Evolutionary conservation across 2,797 vertebrate genomes (phyloP).

Genomic region (Uromys caudimaculatus): DNA sequence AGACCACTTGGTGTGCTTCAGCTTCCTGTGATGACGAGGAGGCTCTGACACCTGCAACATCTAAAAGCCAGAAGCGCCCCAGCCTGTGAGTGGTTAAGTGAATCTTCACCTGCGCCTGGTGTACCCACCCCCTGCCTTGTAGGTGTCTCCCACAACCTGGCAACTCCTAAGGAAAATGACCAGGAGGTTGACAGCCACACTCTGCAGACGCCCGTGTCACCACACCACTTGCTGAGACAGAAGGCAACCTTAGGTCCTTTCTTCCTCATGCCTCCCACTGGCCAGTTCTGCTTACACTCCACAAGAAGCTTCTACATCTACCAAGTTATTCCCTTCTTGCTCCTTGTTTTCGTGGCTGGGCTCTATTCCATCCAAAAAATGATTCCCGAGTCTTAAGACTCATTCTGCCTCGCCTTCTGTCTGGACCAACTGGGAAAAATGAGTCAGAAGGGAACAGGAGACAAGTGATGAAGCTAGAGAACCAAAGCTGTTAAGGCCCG

Average conservation of each 20-base stretch:
- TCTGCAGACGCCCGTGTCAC: not conserved
- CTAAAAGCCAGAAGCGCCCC: not conserved
- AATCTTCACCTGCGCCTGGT: not conserved
- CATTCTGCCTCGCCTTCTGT: conserved; percentile 3
- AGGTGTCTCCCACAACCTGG: not conserved
- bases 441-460: not conserved
- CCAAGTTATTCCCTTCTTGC: not conserved
- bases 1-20: not conserved
- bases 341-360: not conserved
- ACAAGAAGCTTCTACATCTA: not conserved
- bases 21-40: not conserved
- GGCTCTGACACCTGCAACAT: not conserved
- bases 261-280: not conserved
- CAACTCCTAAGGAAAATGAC: not conserved
- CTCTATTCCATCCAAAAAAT: not conserved
- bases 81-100: not conserved
- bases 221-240: not conserved
- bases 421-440: not conserved
- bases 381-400: conserved; percentile 33
- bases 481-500: not conserved
- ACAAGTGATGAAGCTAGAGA: not conserved
- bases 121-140: not conserved
- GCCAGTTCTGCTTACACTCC: not conserved
- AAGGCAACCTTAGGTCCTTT: not conserved
- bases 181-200: accelerated